phyloP scores from a whole-genome alignment of 2,797 vertebrate genomes.

The Alectoris magna region DNA sequence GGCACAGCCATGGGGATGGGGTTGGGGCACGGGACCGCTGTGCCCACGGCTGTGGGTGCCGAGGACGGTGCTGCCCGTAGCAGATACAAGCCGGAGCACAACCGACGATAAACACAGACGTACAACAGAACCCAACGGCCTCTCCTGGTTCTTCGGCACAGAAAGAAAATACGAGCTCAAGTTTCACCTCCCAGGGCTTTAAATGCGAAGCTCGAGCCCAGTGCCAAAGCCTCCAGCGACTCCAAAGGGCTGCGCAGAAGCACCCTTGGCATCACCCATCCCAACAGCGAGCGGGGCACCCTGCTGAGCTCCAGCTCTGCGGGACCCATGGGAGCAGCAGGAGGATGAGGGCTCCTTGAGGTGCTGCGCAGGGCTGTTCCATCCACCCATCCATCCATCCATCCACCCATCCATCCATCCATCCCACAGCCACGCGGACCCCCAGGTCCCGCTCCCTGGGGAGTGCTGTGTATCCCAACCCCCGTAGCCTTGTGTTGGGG shows the following conservation, averaged over 20 bases:
- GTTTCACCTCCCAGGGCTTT: background rate
- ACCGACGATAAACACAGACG: background rate
- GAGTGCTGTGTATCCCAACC: background rate
- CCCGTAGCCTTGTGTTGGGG: background rate
- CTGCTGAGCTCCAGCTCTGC: background rate
- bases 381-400: background rate
- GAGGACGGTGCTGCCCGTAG: accelerated
- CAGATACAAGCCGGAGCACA: no score
- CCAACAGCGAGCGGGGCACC: background rate
- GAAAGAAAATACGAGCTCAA: background rate
- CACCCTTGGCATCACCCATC: background rate
- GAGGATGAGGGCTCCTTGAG: background rate
- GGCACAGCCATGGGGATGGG: background rate
- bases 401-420: background rate
- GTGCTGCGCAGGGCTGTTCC: background rate
- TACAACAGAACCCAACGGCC: background rate
- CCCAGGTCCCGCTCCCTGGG: accelerated
- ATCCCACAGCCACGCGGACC: background rate
- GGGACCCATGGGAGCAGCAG: background rate
- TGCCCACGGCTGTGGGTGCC: background rate
- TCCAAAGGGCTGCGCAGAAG: background rate
- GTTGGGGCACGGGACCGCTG: accelerated
- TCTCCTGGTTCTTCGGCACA: background rate
- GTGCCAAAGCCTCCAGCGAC: background rate
- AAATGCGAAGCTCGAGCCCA: background rate